Conservation (phyloP, 2,888 invertebrate genomes). For the Andrena haemorrhoa region DNA sequence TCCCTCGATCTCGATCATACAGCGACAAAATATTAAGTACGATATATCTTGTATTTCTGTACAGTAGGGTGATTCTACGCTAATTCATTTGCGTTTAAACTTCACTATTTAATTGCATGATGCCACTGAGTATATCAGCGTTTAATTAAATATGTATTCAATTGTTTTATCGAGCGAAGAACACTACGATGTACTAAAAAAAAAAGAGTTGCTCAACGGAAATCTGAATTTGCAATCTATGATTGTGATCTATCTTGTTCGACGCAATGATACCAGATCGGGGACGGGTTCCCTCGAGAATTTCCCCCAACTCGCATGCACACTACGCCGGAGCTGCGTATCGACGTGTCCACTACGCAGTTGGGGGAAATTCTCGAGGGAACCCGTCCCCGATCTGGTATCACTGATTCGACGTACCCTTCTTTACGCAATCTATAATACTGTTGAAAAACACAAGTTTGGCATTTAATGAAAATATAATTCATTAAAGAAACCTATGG, state of each 20-base stretch:
- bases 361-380: too few relatives aligned
- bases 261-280: too few relatives aligned
- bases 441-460: slow-evolving; percentile 28
- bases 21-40: slow-evolving; percentile 50
- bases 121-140: slow-evolving; percentile 49
- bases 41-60: slow-evolving; percentile 53
- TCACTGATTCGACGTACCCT: slow-evolving; percentile 14
- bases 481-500: slow-evolving; percentile 2
- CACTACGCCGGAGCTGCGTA: too few relatives aligned
- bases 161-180: slow-evolving; percentile 40
- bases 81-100: slow-evolving; percentile 46
- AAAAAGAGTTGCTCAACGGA: slow-evolving; percentile 41
- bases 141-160: slow-evolving; percentile 52
- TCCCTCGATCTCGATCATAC: slow-evolving; percentile 39
- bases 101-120: slow-evolving; percentile 45
- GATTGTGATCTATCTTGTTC: slow-evolving; percentile 29
- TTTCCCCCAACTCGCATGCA: too few relatives aligned
- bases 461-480: slow-evolving; percentile 16
- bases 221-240: slow-evolving; percentile 41
- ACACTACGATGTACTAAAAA: slow-evolving; percentile 36
- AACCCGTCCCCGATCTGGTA: too few relatives aligned
- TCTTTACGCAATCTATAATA: slow-evolving; percentile 41
- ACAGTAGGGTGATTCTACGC: slow-evolving; percentile 40
- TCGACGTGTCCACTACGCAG: too few relatives aligned
- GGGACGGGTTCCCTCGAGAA: too few relatives aligned